Conservation (phyloP, 2,888 invertebrate species). For the Drosophila formosana region DNA sequence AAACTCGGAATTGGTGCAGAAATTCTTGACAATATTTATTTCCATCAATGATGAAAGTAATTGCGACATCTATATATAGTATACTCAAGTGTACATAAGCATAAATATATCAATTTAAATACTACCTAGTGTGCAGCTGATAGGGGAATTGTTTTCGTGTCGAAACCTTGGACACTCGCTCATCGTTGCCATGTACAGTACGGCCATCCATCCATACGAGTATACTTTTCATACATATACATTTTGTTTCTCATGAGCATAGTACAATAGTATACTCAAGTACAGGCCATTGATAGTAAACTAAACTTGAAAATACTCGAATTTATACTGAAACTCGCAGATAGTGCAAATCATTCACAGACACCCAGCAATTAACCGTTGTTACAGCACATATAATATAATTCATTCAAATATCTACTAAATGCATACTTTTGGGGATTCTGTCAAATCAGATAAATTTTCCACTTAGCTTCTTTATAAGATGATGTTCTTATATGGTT, state of each 20-base stretch:
- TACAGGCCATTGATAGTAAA: conserved; percentile 17
- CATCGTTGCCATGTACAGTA: conserved; percentile 58
- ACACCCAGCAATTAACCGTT: not conserved
- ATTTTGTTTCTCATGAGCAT: not conserved
- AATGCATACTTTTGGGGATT: conserved; percentile 16
- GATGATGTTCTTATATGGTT: no score
- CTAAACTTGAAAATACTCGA: conserved; percentile 6
- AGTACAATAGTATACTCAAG: conserved; percentile 20
- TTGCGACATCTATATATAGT: conserved; percentile 50
- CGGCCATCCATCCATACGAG: not conserved
- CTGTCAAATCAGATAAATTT: not conserved
- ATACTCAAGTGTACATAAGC: conserved; percentile 2
- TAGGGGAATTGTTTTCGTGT: conserved; percentile 53
- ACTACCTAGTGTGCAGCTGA: conserved; percentile 34
- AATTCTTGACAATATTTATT: conserved; percentile 48
- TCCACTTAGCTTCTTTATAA: no score
- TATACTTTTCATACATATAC: not conserved
- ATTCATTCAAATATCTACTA: not conserved
- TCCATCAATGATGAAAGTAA: conserved; percentile 68
- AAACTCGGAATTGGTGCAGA: conserved; percentile 75
- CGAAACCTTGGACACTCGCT: conserved; percentile 53
- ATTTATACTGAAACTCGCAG: conserved; percentile 6
- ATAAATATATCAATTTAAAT: conserved; percentile 10
- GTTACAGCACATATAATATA: not conserved
- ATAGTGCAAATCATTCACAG: conserved; percentile 11